These are phyloP conservation scores for Sparus aurata DNA, from an alignment of 2,797 vertebrate genomes.

Conservation along the genomic window DNA sequence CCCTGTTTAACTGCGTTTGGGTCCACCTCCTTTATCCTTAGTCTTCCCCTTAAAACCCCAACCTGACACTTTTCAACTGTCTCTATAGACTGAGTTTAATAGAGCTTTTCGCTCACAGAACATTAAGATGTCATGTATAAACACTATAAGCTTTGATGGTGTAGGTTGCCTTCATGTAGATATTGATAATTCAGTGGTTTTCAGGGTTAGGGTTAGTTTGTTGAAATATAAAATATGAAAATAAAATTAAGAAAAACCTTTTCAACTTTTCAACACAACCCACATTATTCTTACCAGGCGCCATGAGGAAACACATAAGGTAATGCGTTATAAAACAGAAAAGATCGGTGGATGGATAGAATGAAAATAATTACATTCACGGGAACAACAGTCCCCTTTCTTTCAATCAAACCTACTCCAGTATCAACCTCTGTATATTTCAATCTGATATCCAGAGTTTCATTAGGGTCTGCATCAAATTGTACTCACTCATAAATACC, in stretches of 20 bases:
- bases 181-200: neutral
- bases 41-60: too few species aligned
- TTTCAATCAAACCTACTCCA: too few species aligned
- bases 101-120: neutral
- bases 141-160: neutral
- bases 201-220: too few species aligned
- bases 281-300: neutral
- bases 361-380: neutral
- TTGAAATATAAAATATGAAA: too few species aligned
- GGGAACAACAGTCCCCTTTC: neutral
- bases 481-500: too few species aligned
- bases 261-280: neutral
- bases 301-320: neutral
- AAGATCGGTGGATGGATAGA: too few species aligned
- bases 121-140: neutral
- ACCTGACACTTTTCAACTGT: neutral
- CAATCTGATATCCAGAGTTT: too few species aligned
- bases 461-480: too few species aligned
- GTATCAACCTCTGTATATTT: too few species aligned
- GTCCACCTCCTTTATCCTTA: too few species aligned
- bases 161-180: neutral
- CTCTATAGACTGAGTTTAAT: neutral
- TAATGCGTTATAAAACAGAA: neutral
- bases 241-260: too few species aligned
- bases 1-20: too few species aligned